phyloP scores from a whole-genome alignment of 2,888 invertebrate genomes.

The Tenodera sinensis region DNA sequence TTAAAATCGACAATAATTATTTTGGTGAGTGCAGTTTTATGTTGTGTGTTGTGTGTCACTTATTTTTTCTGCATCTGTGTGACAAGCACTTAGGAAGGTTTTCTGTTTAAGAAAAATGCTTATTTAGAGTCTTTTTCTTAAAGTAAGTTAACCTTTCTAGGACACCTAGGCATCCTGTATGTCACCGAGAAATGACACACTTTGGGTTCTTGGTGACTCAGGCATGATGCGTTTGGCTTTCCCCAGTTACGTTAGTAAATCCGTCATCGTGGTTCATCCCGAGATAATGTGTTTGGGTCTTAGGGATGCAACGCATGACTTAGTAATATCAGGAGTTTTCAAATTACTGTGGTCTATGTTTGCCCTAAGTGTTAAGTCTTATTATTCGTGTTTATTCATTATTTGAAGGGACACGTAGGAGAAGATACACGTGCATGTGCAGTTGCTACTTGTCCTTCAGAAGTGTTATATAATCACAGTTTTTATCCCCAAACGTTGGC shows the following conservation, averaged over 20 bases:
- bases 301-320: background rate
- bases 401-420: background rate
- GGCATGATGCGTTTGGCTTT: background rate
- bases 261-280: slow-evolving; percentile 14
- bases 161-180: background rate
- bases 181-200: background rate
- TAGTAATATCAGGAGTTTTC: too few relatives aligned
- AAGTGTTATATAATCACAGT: background rate
- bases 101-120: background rate
- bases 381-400: too few relatives aligned
- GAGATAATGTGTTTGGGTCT: slow-evolving; percentile 13
- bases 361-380: too few relatives aligned
- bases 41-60: background rate
- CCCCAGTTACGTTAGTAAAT: background rate
- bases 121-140: background rate
- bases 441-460: background rate
- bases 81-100: background rate
- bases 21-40: background rate
- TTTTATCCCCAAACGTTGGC: slow-evolving; percentile 5
- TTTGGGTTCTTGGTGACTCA: slow-evolving; percentile 1
- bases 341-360: too few relatives aligned
- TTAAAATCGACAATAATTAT: background rate
- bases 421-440: background rate
- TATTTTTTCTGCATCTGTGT: background rate
- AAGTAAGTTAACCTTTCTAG: background rate